A percentile compares a stretch with the other conserved stretches of the same genome.
These are phyloP conservation scores for Noctuana brunneofusca DNA, from an alignment of 2,888 invertebrate genomes.

Conservation along the genomic window DNA sequence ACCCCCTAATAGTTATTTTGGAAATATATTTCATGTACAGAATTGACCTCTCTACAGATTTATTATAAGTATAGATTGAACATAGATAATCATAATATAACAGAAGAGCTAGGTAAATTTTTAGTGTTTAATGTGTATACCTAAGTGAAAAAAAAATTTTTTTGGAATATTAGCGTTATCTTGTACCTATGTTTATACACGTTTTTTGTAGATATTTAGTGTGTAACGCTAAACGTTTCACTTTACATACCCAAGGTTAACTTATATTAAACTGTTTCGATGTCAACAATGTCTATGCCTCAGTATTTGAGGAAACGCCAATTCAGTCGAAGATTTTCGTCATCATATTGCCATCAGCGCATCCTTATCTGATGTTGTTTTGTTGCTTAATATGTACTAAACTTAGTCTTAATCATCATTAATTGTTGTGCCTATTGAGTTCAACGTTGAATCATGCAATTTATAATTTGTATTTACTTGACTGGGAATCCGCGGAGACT, in stretches of 20 bases:
- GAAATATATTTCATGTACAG: too few species aligned
- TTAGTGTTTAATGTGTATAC: too few species aligned
- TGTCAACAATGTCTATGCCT: neutral
- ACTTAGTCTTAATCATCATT: neutral
- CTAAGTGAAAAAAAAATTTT: too few species aligned
- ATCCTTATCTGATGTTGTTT: neutral
- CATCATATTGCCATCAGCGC: neutral
- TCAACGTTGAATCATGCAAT: neutral
- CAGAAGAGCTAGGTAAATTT: too few species aligned
- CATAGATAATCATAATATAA: too few species aligned
- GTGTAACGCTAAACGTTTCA: neutral
- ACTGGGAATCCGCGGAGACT: too few species aligned
- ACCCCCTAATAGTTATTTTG: too few species aligned
- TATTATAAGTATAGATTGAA: too few species aligned
- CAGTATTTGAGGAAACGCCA: neutral
- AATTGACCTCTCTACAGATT: too few species aligned
- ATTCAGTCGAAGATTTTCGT: slow-evolving; percentile 5
- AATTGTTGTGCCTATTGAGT: neutral
- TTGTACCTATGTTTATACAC: neutral
- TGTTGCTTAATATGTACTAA: neutral
- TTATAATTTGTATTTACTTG: neutral
- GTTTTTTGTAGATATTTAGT: neutral
- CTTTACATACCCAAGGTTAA: neutral
- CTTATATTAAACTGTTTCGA: neutral
- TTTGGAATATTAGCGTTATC: neutral